Conservation (phyloP, 2,113 vertebrate genomes). For the Oreochromis niloticus region DNA sequence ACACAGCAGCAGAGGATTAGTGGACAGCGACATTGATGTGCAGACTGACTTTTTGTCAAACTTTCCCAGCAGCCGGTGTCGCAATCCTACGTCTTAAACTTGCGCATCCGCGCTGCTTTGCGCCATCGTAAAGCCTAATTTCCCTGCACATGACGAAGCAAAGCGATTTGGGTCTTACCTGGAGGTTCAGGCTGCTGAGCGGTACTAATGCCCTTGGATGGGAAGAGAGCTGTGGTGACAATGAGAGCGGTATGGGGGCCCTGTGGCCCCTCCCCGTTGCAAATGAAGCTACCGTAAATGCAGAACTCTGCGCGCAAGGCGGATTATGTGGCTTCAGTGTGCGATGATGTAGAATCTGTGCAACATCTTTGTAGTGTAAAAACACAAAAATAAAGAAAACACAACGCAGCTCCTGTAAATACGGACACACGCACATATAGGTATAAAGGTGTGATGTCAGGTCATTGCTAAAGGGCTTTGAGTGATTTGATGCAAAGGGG, state of each 20-base stretch:
- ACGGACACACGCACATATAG: background rate
- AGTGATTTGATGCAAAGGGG: background rate
- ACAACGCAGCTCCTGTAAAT: background rate
- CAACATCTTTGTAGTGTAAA: background rate
- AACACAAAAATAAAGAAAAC: background rate
- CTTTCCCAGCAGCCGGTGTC: background rate
- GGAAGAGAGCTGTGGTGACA: slow-evolving; percentile 34
- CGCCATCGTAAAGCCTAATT: background rate
- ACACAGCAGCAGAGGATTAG: background rate
- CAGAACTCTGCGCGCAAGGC: background rate
- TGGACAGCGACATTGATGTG: background rate
- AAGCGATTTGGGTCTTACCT: slow-evolving; percentile 48
- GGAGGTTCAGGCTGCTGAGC: slow-evolving; percentile 29
- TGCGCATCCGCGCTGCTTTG: too few relatives aligned
- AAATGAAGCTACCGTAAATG: slow-evolving; percentile 49
- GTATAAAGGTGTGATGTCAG: background rate
- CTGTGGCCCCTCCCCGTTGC: slow-evolving; percentile 42
- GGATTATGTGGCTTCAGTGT: background rate
- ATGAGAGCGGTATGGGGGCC: slow-evolving; percentile 17
- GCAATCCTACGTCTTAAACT: background rate
- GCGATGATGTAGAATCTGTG: background rate
- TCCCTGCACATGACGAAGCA: background rate
- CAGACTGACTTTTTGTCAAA: background rate
- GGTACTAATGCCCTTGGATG: slow-evolving; percentile 26
- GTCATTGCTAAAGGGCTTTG: background rate